Conservation (phyloP, 2,888 invertebrate genomes). For the Conistra vaccinii region DNA sequence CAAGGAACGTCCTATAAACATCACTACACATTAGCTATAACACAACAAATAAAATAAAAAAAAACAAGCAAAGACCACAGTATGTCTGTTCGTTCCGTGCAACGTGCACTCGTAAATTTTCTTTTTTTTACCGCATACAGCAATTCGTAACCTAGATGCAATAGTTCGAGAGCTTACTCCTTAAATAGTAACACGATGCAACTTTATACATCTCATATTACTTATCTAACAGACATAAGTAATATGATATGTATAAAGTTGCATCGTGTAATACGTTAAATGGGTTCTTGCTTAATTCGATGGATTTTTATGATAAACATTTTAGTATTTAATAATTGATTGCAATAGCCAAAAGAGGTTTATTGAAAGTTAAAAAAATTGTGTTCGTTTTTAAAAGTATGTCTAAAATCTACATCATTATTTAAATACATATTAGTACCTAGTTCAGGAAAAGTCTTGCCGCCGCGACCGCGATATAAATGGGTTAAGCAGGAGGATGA, state of each 20-base stretch:
- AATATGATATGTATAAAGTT: neutral
- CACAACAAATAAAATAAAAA: neutral
- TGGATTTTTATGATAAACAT: neutral
- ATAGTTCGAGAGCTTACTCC: constrained; percentile 37
- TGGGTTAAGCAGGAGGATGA: neutral
- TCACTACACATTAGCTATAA: neutral
- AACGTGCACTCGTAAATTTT: constrained; percentile 40
- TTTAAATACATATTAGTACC: neutral
- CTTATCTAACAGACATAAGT: no score
- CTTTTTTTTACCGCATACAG: constrained; percentile 35
- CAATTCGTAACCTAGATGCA: constrained; percentile 49
- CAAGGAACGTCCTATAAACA: neutral
- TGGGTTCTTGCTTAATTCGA: no score
- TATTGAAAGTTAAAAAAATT: neutral
- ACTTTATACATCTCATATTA: no score
- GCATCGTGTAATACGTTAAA: neutral
- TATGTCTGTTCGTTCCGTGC: constrained; percentile 25
- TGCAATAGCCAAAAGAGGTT: neutral
- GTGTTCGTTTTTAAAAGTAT: neutral
- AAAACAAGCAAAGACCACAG: constrained; percentile 12
- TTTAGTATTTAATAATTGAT: neutral
- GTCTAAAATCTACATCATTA: neutral
- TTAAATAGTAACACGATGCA: no score
- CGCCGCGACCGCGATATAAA: no score
- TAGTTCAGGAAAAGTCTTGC: neutral